Percentiles rank a stretch among this genome's conserved stretches.
Conservation (phyloP, 2,113 vertebrate species). For the Tachysurus vachellii region DNA sequence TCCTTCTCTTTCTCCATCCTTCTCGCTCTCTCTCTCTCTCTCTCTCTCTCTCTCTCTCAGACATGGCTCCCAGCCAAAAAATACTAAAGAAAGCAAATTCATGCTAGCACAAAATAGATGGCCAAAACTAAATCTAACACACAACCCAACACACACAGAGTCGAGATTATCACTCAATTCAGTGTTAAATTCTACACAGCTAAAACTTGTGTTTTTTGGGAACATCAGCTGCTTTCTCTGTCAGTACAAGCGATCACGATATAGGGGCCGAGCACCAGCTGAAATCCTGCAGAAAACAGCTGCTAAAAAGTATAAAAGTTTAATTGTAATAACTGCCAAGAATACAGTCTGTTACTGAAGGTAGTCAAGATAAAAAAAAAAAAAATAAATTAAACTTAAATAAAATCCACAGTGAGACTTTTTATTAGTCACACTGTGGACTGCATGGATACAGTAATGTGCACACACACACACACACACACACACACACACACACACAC, state of each 20-base stretch:
- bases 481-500: conserved; percentile 22
- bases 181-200: not conserved
- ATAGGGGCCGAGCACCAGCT: not conserved
- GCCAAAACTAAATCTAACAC: conserved; percentile 40
- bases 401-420: too few relatives aligned
- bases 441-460: not conserved
- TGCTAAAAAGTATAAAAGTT: too few relatives aligned
- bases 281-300: too few relatives aligned
- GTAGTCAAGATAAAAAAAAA: too few relatives aligned
- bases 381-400: too few relatives aligned
- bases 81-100: conserved; percentile 53
- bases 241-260: not conserved
- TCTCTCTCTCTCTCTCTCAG: conserved; percentile 12
- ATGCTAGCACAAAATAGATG: conserved; percentile 32
- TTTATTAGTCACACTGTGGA: not conserved
- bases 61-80: conserved; percentile 57
- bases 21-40: conserved; percentile 1
- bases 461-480: conserved; percentile 28
- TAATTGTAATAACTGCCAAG: too few relatives aligned
- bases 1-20: not conserved
- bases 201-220: not conserved
- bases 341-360: too few relatives aligned
- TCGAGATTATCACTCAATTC: not conserved
- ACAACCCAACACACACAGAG: conserved; percentile 15
- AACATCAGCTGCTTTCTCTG: not conserved